Conservation (phyloP, 1,140 invertebrate genomes). For the Galleria mellonella region DNA sequence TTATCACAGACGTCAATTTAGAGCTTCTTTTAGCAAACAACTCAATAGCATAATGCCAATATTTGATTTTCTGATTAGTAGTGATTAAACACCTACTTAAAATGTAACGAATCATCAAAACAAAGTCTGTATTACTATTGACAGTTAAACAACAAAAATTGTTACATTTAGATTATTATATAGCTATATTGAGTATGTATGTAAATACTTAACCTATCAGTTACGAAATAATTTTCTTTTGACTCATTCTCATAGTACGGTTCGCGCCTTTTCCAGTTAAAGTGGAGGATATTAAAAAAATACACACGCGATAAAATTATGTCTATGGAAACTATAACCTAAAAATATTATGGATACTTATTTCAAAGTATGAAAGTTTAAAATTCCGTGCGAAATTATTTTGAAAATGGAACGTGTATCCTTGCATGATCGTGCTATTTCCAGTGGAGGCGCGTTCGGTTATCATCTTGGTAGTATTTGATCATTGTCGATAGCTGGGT, state of each 20-base stretch:
- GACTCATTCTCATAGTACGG: conserved; percentile 9
- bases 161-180: too few species aligned
- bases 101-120: conserved; percentile 58
- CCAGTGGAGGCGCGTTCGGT: conserved; percentile 2
- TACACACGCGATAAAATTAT: too few species aligned
- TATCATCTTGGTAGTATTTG: conserved; percentile 56
- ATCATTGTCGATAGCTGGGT: conserved; percentile 44
- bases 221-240: background rate
- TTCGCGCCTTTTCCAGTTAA: conserved; percentile 27
- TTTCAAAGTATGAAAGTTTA: too few species aligned
- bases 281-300: background rate
- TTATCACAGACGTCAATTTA: conserved; percentile 16
- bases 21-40: conserved; percentile 13
- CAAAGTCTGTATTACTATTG: conserved; percentile 24
- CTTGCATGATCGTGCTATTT: background rate
- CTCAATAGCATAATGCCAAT: conserved; percentile 29
- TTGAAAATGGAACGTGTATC: background rate
- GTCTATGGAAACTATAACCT: too few species aligned
- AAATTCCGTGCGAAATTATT: too few species aligned
- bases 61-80: conserved; percentile 47
- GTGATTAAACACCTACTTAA: conserved; percentile 38
- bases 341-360: too few species aligned
- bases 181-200: too few species aligned
- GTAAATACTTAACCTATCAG: too few species aligned
- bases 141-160: too few species aligned